phyloP scores from a whole-genome alignment of 2,797 vertebrate genomes.

The Buceros bicornis region DNA sequence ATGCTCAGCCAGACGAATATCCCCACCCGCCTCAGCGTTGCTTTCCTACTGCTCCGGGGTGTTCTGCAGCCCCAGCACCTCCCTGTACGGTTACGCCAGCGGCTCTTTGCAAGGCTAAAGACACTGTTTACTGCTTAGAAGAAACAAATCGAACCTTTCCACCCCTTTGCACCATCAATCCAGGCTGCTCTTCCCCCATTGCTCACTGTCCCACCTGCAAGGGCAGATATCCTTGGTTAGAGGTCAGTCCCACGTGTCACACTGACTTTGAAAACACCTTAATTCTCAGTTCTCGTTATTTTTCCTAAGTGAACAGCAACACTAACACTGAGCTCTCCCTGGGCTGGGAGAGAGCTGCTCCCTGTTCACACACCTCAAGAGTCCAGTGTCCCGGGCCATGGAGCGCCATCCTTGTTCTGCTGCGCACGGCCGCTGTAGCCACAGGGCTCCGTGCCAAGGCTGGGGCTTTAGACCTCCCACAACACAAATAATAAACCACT shows the following conservation, averaged over 20 bases:
- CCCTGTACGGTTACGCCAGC: accelerated
- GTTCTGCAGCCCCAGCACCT: not conserved
- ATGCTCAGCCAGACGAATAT: not conserved
- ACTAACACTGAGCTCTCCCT: accelerated
- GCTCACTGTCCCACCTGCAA: not conserved
- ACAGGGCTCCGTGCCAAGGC: not conserved
- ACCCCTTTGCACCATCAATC: accelerated
- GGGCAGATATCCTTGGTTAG: not conserved
- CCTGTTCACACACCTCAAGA: not conserved
- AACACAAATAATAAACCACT: accelerated
- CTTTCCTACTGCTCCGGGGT: not conserved
- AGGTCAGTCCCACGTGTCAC: not conserved
- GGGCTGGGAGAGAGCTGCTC: not conserved
- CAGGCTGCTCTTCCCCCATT: not conserved
- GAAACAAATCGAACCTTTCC: not conserved
- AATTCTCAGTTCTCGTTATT: not conserved
- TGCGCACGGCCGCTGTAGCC: accelerated
- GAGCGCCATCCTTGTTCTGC: not conserved
- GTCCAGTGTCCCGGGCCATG: accelerated
- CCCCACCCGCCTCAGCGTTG: not conserved
- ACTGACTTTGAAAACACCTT: not conserved
- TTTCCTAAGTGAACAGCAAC: not conserved
- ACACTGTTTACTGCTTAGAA: not conserved
- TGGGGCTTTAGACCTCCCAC: not conserved
- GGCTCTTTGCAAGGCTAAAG: too few relatives aligned